A percentile compares a stretch with the other conserved stretches of the same genome.
phyloP scores from a whole-genome alignment of 2,113 vertebrate species.

The Crotalus horridus region DNA sequence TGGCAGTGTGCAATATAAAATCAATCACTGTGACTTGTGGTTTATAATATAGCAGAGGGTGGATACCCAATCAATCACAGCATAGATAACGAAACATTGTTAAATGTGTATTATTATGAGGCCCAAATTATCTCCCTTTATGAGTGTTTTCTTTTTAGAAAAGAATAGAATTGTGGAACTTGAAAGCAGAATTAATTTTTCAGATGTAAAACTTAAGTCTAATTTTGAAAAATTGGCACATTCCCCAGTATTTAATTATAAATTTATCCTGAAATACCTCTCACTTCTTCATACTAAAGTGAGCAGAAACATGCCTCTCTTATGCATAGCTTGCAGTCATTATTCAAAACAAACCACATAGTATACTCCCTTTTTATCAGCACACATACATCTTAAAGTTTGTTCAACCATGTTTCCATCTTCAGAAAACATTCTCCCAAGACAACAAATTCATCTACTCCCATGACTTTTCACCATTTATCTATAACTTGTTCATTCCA shows the following conservation, averaged over 20 bases:
- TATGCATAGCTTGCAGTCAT: neutral
- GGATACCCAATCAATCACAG: neutral
- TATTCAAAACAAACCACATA: neutral
- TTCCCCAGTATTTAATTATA: neutral
- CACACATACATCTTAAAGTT: neutral
- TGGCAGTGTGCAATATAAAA: neutral
- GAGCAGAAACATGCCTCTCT: neutral
- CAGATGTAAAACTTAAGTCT: neutral
- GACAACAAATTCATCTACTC: neutral
- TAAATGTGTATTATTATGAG: neutral
- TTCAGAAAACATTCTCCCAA: neutral
- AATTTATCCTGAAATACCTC: neutral
- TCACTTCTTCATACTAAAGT: neutral
- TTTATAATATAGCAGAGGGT: neutral
- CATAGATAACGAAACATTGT: neutral
- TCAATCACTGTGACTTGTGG: neutral
- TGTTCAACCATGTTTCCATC: neutral
- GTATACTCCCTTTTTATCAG: neutral
- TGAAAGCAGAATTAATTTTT: neutral
- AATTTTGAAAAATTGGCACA: constrained; percentile 30
- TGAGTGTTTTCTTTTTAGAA: neutral
- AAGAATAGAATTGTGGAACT: neutral
- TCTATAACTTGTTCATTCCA: neutral
- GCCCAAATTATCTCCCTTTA: neutral
- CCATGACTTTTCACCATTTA: neutral